Conservation (phyloP, 2,888 invertebrate genomes). For the Lepidochitona cinerea region DNA sequence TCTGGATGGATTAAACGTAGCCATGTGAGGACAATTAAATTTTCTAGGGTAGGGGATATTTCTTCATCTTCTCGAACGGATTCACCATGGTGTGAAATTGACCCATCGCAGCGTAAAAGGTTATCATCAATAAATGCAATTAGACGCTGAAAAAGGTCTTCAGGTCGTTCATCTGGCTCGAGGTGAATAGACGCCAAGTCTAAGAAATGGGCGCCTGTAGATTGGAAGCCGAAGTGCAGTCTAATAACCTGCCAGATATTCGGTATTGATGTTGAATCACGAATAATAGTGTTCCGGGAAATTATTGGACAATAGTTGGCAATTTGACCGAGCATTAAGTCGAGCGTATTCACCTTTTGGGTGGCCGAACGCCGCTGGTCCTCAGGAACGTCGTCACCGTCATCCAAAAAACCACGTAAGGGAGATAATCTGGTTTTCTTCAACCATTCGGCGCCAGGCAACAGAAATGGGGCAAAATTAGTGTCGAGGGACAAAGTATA, state of each 20-base stretch:
- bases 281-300: constrained; percentile 25
- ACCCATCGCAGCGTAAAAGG: constrained; percentile 16
- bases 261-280: constrained; percentile 25
- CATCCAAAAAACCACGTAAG: constrained; percentile 22
- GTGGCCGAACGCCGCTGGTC: constrained; percentile 14
- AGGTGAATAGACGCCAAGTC: constrained; percentile 25
- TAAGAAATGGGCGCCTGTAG: constrained; percentile 28
- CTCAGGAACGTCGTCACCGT: constrained; percentile 11
- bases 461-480: constrained; percentile 19
- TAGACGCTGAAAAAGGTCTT: constrained; percentile 33
- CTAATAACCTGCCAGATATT: constrained; percentile 30
- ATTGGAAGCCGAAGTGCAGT: constrained; percentile 31
- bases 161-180: constrained; percentile 29
- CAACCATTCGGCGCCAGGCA: constrained; percentile 24
- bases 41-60: constrained; percentile 21
- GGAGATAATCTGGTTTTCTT: constrained; percentile 22
- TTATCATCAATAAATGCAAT: constrained; percentile 34
- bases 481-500: constrained; percentile 21
- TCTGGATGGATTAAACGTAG: constrained; percentile 13
- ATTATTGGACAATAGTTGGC: constrained; percentile 32
- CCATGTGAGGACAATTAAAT: constrained; percentile 20
- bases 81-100: constrained; percentile 37
- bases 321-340: constrained; percentile 33
- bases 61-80: constrained; percentile 17
- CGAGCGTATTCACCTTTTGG: constrained; percentile 28